These are phyloP conservation scores for Sebastes schlegelii DNA, from an alignment of 2,113 vertebrate genomes.

Conservation along the genomic window DNA sequence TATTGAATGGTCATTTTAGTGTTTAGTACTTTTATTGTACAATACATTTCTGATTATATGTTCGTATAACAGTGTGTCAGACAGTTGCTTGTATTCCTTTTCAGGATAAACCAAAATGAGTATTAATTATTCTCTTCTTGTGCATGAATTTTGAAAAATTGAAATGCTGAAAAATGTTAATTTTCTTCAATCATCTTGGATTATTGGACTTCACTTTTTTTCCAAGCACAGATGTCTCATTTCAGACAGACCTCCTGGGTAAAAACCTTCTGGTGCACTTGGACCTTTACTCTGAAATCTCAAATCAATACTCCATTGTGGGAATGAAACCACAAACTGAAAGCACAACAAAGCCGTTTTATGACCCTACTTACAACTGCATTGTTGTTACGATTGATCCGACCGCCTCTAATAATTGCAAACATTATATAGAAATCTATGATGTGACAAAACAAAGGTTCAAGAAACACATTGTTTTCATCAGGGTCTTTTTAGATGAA, in stretches of 20 bases:
- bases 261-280: slow-evolving; percentile 15
- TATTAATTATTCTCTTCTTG: neutral
- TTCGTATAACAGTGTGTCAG: neutral
- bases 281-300: slow-evolving; percentile 25
- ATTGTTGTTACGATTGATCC: slow-evolving; percentile 18
- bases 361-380: slow-evolving; percentile 20
- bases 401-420: neutral
- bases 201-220: slow-evolving; percentile 26
- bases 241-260: slow-evolving; percentile 15
- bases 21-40: neutral
- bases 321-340: slow-evolving; percentile 40
- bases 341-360: slow-evolving; percentile 32
- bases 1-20: neutral
- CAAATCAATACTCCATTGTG: slow-evolving; percentile 56
- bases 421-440: slow-evolving; percentile 2
- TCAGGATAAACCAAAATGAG: neutral
- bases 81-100: neutral
- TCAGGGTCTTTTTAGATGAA: neutral
- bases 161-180: neutral
- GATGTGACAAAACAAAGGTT: slow-evolving; percentile 1
- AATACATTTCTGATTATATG: neutral
- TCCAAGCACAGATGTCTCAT: slow-evolving; percentile 15
- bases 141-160: neutral
- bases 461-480: neutral
- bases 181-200: slow-evolving; percentile 10